Conservation (phyloP, 2,797 vertebrate species). For the Onychomys arenicola region DNA sequence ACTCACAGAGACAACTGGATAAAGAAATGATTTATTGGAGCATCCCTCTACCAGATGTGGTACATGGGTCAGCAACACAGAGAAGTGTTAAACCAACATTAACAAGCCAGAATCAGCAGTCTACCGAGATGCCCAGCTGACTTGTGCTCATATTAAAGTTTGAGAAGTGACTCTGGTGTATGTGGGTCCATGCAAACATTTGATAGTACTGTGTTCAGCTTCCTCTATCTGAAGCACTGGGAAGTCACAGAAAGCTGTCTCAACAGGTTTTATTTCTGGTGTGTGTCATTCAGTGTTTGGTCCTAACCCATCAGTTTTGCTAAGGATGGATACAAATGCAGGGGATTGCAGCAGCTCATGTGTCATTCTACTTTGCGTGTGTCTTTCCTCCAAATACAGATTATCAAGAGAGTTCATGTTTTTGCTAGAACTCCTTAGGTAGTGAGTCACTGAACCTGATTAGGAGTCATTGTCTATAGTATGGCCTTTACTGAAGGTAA, state of each 20-base stretch:
- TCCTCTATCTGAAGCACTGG: neutral
- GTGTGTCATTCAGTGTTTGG: neutral
- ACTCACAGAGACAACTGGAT: neutral
- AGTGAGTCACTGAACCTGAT: conserved; percentile 11
- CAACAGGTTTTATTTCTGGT: neutral
- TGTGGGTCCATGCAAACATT: neutral
- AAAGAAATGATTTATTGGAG: conserved; percentile 13
- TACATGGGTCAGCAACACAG: neutral
- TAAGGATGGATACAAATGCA: neutral
- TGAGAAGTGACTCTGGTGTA: neutral
- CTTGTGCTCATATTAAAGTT: neutral
- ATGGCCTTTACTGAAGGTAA: neutral
- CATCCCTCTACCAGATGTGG: neutral
- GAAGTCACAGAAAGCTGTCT: neutral
- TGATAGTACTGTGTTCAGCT: neutral
- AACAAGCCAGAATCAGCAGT: neutral
- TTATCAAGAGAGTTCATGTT: neutral
- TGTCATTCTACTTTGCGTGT: neutral
- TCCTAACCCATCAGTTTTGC: neutral
- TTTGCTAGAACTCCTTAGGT: neutral
- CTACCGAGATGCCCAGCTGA: neutral
- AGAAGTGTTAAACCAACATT: neutral
- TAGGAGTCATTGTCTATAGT: neutral
- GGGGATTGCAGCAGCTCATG: neutral
- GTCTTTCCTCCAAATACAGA: conserved; percentile 5